These are phyloP conservation scores for Mantis religiosa DNA, from an alignment of 2,888 invertebrate species.

Conservation along the genomic window DNA sequence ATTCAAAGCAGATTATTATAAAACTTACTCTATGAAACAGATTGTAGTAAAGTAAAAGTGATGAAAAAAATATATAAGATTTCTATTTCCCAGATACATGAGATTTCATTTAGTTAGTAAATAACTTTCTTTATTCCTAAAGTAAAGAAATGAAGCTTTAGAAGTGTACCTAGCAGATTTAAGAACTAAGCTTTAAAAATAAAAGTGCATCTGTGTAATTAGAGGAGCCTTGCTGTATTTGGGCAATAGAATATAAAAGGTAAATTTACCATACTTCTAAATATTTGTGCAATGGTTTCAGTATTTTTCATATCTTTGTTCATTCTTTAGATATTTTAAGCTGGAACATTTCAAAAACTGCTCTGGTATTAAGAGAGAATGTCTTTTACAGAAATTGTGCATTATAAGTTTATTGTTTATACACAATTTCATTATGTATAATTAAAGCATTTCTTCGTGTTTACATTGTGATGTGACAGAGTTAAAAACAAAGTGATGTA, in stretches of 20 bases:
- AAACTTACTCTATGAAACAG: not conserved
- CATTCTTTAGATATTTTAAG: not conserved
- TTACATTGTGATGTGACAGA: conserved; percentile 6
- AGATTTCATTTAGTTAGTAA: not conserved
- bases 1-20: not conserved
- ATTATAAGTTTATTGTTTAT: not conserved
- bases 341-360: not conserved
- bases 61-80: not conserved
- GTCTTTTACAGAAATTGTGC: not conserved
- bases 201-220: not conserved
- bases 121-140: not conserved
- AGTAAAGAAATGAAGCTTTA: not conserved
- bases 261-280: not conserved
- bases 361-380: not conserved
- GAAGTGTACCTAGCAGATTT: not conserved
- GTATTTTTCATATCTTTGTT: not conserved
- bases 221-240: not conserved
- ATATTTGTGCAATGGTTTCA: not conserved
- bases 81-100: not conserved
- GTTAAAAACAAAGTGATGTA: not conserved
- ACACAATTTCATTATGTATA: not conserved
- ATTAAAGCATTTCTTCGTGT: not conserved
- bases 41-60: not conserved
- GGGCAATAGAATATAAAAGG: not conserved
- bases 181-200: not conserved